Evolutionary conservation across 2,888 invertebrate genomes (phyloP).

Genomic region (Pristionchus fissidentatus): DNA sequence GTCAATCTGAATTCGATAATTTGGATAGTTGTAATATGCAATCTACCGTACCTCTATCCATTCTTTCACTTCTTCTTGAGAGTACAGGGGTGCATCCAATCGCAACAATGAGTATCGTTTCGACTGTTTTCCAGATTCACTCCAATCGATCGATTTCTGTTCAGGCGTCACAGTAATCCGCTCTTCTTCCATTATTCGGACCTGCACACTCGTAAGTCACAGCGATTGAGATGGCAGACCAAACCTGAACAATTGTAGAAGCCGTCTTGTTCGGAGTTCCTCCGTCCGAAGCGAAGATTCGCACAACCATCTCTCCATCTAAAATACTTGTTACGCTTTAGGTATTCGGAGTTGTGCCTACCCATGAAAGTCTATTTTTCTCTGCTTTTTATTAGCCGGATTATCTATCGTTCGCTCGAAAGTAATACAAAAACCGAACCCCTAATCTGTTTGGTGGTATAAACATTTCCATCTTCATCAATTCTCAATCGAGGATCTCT

Average conservation of each 20-base stretch:
- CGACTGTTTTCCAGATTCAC: background rate
- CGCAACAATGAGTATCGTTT: background rate
- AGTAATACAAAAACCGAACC: too few species aligned
- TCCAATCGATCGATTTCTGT: slow-evolving; percentile 20
- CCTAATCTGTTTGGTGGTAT: slow-evolving; percentile 21
- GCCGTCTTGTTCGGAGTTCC: slow-evolving; percentile 23
- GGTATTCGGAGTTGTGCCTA: background rate
- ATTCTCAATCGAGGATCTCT: slow-evolving; percentile 43
- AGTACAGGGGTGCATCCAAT: background rate
- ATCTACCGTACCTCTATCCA: slow-evolving; percentile 12
- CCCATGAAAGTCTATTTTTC: background rate
- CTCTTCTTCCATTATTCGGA: slow-evolving; percentile 39
- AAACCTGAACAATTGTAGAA: slow-evolving; percentile 43
- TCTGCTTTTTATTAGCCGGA: background rate
- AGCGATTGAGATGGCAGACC: too few species aligned
- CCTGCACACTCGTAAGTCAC: background rate
- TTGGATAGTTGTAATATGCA: background rate
- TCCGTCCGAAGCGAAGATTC: slow-evolving; percentile 43
- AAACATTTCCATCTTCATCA: slow-evolving; percentile 42
- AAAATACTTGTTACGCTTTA: background rate
- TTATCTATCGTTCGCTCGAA: too few species aligned
- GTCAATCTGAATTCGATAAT: slow-evolving; percentile 4
- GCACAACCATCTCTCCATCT: background rate
- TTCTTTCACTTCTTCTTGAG: background rate
- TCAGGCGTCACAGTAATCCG: background rate